These are phyloP conservation scores for Fulica atra DNA, from an alignment of 2,113 vertebrate species.

Conservation along the genomic window DNA sequence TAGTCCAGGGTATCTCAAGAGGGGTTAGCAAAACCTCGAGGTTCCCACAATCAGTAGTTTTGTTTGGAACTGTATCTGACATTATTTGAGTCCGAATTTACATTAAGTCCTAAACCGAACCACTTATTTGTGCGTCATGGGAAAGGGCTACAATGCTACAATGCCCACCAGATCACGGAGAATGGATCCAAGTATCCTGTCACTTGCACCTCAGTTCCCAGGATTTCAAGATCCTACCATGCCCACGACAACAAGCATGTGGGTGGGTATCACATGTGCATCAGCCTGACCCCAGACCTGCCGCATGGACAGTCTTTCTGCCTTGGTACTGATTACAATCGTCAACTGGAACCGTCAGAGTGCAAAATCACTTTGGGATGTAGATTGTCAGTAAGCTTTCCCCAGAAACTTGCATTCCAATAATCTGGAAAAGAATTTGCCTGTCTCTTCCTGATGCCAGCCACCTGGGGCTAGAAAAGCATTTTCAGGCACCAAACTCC, in stretches of 20 bases:
- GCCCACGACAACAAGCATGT: rapidly evolving
- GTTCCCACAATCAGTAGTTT: not conserved
- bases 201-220: not conserved
- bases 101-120: not conserved
- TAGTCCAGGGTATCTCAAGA: not conserved
- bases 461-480: not conserved
- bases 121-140: not conserved
- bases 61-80: not conserved
- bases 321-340: not conserved
- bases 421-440: not conserved
- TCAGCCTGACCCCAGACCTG: not conserved
- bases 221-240: not conserved
- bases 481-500: not conserved
- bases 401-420: not conserved
- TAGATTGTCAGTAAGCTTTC: not conserved
- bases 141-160: not conserved
- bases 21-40: not conserved
- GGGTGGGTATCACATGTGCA: not conserved
- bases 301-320: not conserved
- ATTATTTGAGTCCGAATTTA: not conserved
- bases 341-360: not conserved
- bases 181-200: not conserved
- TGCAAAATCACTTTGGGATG: not conserved
- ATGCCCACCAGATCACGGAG: not conserved
- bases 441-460: not conserved